Evolutionary conservation across 2,113 vertebrate species (phyloP), one percentile per base, ranked within the genome.

Genomic region (Anoplopoma fimbria): DNA sequence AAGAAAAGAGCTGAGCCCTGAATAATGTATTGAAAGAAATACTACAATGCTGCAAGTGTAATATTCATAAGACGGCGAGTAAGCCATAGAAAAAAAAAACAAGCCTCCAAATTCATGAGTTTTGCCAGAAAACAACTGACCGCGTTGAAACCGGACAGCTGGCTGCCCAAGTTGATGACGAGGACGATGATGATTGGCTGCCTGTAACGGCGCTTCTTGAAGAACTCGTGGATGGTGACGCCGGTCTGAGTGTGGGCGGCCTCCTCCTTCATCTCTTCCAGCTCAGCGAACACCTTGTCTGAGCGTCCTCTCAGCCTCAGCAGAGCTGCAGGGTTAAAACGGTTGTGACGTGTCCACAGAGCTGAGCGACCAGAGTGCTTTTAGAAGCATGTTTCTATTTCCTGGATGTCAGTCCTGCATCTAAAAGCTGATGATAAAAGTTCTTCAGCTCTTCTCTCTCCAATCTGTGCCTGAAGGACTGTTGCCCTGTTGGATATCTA

Each of bases 221-320:
- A 89, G 89, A 96, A 95, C 68, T 95, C 77, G 3, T 64, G 42
- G 70, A 95, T 23, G 47, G 92, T 95, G 74, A 96, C 75, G 0
- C 87, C 74, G 12, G 76, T 83, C 77, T 93, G 92, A 55, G 83
- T 89, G 79, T 88, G 90, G 0, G 91, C 87, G 0, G 92, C 93
- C 80, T 95, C 93, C 29, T 93, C 92, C 76, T 92, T 94, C 89
- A 94, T 93, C 75, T 95, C 92, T 49, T 92, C 72, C 86, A 95
- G 83, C 83, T 95, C 93, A 6, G 88, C 31, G 1, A 85, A 63
- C 47, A 95, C 82, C 57, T 88, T 69, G 13, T 84, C 61, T 6
- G 75, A 12, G 19, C 69, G 76, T 70, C 88, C 84, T 82, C 93
- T 82, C 77, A 96, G 93, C 79, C 89, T 92, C 81, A 6, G 12